Conservation (phyloP, 2,888 invertebrate genomes). For the Cephonodes hylas region DNA sequence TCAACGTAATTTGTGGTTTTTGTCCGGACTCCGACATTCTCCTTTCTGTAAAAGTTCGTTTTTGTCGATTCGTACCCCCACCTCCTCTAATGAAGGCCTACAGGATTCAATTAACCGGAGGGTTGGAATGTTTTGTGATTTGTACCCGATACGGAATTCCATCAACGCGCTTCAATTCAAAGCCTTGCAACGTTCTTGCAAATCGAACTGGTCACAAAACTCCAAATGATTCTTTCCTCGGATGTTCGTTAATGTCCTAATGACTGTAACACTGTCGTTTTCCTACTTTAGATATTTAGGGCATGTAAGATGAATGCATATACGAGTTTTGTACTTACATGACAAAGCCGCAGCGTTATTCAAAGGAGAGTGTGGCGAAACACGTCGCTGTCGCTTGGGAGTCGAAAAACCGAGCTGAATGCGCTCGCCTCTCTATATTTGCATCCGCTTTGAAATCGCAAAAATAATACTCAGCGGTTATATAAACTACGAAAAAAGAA, state of each 20-base stretch:
- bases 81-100: constrained; percentile 74
- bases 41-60: constrained; percentile 70
- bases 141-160: constrained; percentile 66
- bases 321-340: not conserved
- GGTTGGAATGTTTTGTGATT: constrained; percentile 76
- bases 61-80: constrained; percentile 57
- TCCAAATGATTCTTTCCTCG: not conserved
- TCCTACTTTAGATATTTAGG: not conserved
- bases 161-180: constrained; percentile 61
- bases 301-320: not conserved
- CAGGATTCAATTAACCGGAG: constrained; percentile 76
- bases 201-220: constrained; percentile 49
- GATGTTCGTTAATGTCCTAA: not conserved
- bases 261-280: not conserved
- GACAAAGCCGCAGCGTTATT: constrained; percentile 15
- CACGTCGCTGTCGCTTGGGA: constrained; percentile 13
- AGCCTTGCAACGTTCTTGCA: constrained; percentile 48
- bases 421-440: constrained; percentile 34
- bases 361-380: constrained; percentile 27
- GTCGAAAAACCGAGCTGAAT: constrained; percentile 32
- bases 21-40: constrained; percentile 57
- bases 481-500: not conserved
- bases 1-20: constrained; percentile 73
- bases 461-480: not conserved
- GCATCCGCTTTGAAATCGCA: not conserved